Evolutionary conservation across 2,797 vertebrate species (phyloP), one percentile per base, ranked within the genome.

Genomic region (Merluccius polli): DNA sequence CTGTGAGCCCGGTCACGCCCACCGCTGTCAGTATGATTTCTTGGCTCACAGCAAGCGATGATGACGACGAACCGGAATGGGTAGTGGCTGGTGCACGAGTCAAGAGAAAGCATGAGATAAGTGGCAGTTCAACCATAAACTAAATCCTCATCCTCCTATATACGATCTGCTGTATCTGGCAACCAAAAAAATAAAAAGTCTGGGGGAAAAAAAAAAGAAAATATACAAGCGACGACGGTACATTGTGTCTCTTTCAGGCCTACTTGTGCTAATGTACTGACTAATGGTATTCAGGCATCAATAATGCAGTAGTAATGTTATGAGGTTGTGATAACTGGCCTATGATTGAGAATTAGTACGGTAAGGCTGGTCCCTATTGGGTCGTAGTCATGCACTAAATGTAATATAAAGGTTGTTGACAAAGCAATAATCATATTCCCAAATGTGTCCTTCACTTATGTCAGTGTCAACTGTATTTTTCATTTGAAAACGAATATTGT

Each of bases 281-380:
- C 16, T 36, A 35, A 21, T 75, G 29, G 27, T 4, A 35, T 41
- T 11, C 33, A 59, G 31, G 32, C 33, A 78, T 77, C 9, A 73
- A 74, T 41, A 65, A 48, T 65, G 73, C 59, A 69, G 52, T 52
- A n/a, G 30, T 9, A 69, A 18, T 69, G n/a, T 70, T 70, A 80
- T 79, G 48, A 72, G 74, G 21, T 35, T 74, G 71, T 35, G 67
- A 33, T 73, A 82, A 80, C 73, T 76, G 78, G 77, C 27, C 12
- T 78, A n/a, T 67, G 59, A 70, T 78, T 71, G 67, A 69, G 31
- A 73, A 5, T 78, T 77, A 79, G 48, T 78, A 41, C 41, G 0
- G 35, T 41, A 13, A 65, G 59, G 24, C 31, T 52, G 71, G 52
- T 76, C 21, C 72, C 67, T 32, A 69, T 77, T 79, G 71, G 80